Base-by-base conservation (phyloP, 2,888 invertebrate genomes). In the Drosophila aldrichi region DNA sequence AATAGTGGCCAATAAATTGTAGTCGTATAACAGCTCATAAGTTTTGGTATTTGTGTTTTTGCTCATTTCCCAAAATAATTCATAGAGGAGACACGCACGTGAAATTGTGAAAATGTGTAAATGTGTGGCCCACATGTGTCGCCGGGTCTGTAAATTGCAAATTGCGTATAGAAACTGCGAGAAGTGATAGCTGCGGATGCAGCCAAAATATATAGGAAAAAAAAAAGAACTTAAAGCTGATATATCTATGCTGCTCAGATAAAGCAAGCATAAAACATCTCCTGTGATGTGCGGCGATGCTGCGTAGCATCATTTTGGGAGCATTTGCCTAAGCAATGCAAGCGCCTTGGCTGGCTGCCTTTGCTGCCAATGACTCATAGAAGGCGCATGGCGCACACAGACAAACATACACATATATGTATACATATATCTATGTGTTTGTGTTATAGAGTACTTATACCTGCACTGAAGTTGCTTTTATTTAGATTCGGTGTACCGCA, bases 41-140 rank as follows among this genome's bases (percentile, higher is more conserved):
- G 57, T 48, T 61, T 64, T 60, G 60, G 65, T 63, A 74, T 64
- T 69, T 81, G 66, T 70, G 76, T 64, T 82, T 90, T 92, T 91
- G 91, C 91, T 91, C 85, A 91, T 75, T 91, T 92, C 91, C 83
- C 77, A 91, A 91, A 92, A 91, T 92, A 91, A 92, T 87, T 76
- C 64, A 40, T 51, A 62, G 18, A 64, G 44, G n/a, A 49, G 49
- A 22, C 38, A 20, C 43, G 34, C 69, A 70, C 65, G 64, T 77
- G 71, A 80, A 62, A 80, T 18, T 49, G 71, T 78, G 73, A 8
- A 62, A 80, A 70, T 48, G 29, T 32, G 32, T 12, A 49, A 49
- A 49, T 32, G 65, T 78, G 74, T 77, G 77, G 57, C 79, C 77
- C 77, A 78, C 68, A 81, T 81, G 82, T 65, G 70, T 66, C 79